phyloP scores from a whole-genome alignment of 2,888 invertebrate genomes.

The Pedicia rivosa region DNA sequence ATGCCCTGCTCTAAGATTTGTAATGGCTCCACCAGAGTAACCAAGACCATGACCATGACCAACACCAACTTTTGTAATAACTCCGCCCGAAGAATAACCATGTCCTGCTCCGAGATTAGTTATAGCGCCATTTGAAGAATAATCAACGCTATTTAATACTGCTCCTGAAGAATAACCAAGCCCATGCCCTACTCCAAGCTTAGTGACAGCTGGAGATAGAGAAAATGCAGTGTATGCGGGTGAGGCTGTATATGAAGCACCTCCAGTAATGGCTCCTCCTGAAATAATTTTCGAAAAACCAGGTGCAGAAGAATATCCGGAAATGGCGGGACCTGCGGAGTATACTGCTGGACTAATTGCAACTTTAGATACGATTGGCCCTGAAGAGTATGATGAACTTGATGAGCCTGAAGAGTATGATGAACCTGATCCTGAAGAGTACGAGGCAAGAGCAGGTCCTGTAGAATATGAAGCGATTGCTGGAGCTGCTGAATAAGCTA shows the following conservation, averaged over 20 bases:
- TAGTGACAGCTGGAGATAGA: slow-evolving; percentile 10
- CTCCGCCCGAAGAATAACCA: slow-evolving; percentile 1
- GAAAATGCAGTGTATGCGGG: slow-evolving; percentile 14
- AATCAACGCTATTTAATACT: neutral
- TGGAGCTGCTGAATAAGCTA: slow-evolving; percentile 13
- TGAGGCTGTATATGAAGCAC: slow-evolving; percentile 22
- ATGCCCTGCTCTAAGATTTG: slow-evolving; percentile 2
- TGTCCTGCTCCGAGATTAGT: slow-evolving; percentile 10
- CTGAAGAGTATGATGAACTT: slow-evolving; percentile 12
- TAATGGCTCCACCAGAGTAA: neutral
- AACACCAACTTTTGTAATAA: neutral
- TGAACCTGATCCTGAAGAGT: slow-evolving; percentile 11
- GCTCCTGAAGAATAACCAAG: slow-evolving; percentile 12
- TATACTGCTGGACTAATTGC: slow-evolving; percentile 29
- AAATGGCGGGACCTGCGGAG: slow-evolving; percentile 8
- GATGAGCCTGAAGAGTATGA: slow-evolving; percentile 10
- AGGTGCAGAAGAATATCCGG: slow-evolving; percentile 8
- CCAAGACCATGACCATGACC: neutral
- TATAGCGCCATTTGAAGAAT: slow-evolving; percentile 4
- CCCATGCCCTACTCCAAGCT: slow-evolving; percentile 9
- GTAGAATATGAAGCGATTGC: slow-evolving; percentile 9
- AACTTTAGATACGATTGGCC: slow-evolving; percentile 8
- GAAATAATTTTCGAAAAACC: slow-evolving; percentile 5
- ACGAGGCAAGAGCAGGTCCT: slow-evolving; percentile 10
- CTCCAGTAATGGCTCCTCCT: slow-evolving; percentile 18